Evolutionary conservation across 1,140 invertebrate genomes (phyloP), one percentile per base, ranked within the genome.

Genomic region (Psilanteris sp.): DNA sequence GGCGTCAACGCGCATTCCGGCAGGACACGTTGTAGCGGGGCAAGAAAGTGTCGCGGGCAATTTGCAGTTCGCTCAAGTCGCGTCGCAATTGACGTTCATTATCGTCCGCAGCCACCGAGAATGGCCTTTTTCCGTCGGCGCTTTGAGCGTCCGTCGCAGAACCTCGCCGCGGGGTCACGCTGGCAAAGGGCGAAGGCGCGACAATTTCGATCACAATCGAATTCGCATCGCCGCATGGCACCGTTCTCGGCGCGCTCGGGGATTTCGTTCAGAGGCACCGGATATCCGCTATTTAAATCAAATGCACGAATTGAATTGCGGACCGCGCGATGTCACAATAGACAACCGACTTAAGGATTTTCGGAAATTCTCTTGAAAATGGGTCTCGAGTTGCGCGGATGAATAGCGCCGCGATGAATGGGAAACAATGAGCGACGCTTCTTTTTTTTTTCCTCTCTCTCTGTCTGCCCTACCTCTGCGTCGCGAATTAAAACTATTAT

Each of bases 251-350:
- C 26, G 54, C 29, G 26, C 13, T 32, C 24, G 26, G 29, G 44
- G 24, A 55, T 39, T 43, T 44, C 39, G 44, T 44, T 57, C 22
- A 8, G 5, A n/a, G 36, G 26, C 39, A 18, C 39, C 37, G 54
- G 54, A 57, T 44, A 44, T 57, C 54, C 54, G 54, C 16, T 32
- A 43, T 57, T 57, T 44, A 57, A 57, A 57, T 57, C 24, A 34
- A 57, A 57, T 57, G 32, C 32, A 16, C 36, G 34, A 29, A 54
- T 54, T 54, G 24, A 54, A 29, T 39, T 29, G 50, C 16, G 27
- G 26, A 6, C 13, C 16, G 13, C 13, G 26, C 14, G 36, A 18
- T 5, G 34, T 29, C 37, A 57, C 54, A 57, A 57, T 43, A 15
- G 39, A 43, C 52, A 22, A 24, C 26, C 13, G 37, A 57, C 26